phyloP scores from a whole-genome alignment of 2,888 invertebrate genomes.

The Onthophagus sagittarius region DNA sequence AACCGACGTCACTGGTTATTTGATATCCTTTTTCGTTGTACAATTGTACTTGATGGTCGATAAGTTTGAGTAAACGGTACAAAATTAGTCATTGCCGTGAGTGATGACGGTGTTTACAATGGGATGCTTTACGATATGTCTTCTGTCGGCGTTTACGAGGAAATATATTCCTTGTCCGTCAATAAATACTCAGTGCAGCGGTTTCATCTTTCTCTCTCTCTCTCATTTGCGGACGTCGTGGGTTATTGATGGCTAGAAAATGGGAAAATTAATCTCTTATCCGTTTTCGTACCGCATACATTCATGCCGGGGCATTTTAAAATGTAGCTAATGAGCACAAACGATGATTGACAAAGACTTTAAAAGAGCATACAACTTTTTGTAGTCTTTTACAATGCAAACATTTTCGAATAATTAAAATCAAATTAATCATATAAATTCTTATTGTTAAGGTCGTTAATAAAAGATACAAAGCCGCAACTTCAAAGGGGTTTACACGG shows the following conservation, averaged over 20 bases:
- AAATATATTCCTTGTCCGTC: conserved; percentile 4
- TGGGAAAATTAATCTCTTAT: neutral
- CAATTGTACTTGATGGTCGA: neutral
- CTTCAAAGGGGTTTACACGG: neutral
- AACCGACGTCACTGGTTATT: neutral
- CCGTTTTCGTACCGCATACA: neutral
- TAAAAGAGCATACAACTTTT: neutral
- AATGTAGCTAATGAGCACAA: neutral
- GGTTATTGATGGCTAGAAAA: neutral
- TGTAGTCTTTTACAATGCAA: neutral
- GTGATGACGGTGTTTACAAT: conserved; percentile 11
- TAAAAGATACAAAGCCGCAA: neutral
- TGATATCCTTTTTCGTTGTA: conserved; percentile 1
- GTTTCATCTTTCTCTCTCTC: neutral
- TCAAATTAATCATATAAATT: neutral
- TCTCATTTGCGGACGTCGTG: neutral
- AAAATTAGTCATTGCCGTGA: conserved; percentile 5
- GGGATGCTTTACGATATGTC: conserved; percentile 8
- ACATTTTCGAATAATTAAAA: neutral
- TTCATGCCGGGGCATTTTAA: neutral
- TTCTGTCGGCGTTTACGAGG: conserved; percentile 7
- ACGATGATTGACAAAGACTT: neutral
- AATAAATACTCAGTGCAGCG: conserved; percentile 2
- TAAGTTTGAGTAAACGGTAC: conserved; percentile 4
- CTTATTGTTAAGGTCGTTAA: neutral